Evolutionary conservation across 1,140 invertebrate species (phyloP).

Genomic region (Calephelis virginiensis): DNA sequence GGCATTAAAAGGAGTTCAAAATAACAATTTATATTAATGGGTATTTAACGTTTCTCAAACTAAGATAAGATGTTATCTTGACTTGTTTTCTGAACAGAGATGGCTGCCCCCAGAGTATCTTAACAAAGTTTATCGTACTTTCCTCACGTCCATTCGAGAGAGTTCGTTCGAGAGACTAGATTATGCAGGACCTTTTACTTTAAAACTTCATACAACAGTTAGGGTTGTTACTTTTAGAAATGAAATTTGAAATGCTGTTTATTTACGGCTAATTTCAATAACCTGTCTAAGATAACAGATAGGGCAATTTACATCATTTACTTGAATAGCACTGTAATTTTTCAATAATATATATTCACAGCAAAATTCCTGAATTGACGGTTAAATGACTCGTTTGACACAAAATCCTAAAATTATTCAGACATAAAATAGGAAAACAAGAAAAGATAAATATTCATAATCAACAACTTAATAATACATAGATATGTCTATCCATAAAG

Average conservation of each 20-base stretch:
- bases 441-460: too few relatives aligned
- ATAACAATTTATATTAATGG: background rate
- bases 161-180: background rate
- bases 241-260: background rate
- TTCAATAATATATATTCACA: too few relatives aligned
- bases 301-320: too few relatives aligned
- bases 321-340: too few relatives aligned
- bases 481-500: too few relatives aligned
- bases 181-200: conserved; percentile 16
- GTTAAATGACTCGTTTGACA: too few relatives aligned
- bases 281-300: too few relatives aligned
- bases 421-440: too few relatives aligned
- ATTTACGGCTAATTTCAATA: too few relatives aligned
- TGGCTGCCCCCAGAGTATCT: conserved; percentile 4
- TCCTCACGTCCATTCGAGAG: conserved; percentile 10
- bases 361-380: too few relatives aligned
- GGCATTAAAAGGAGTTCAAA: background rate
- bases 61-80: conserved; percentile 6
- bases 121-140: conserved; percentile 16
- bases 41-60: conserved; percentile 4
- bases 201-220: conserved; percentile 9
- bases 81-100: conserved; percentile 5
- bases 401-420: too few relatives aligned
- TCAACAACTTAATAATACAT: too few relatives aligned
- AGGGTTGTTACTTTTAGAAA: background rate